Evolutionary conservation across 1,140 invertebrate genomes (phyloP).

Genomic region (Batillaria attramentaria): DNA sequence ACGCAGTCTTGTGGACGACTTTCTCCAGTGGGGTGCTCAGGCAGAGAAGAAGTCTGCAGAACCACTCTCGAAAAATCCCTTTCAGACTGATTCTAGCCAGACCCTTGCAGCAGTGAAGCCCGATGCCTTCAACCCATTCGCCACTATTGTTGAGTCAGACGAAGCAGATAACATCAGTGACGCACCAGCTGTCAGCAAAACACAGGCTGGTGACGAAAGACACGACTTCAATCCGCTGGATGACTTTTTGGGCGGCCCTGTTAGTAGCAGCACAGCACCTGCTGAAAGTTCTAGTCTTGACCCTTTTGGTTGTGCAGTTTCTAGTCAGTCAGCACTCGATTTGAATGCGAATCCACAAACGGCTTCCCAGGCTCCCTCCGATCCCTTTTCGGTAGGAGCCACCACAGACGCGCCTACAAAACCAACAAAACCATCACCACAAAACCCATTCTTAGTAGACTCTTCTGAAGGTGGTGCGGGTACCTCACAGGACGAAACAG

Average conservation of each 20-base stretch:
- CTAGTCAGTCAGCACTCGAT: constrained; percentile 4
- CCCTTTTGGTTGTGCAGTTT: constrained; percentile 16
- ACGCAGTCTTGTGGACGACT: constrained; percentile 60
- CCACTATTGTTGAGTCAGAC: constrained; percentile 45
- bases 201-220: no score
- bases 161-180: constrained; percentile 34
- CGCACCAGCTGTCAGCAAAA: no score
- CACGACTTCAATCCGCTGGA: no score
- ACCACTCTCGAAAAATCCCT: constrained; percentile 43
- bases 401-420: neutral
- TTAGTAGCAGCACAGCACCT: neutral
- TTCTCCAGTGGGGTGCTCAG: constrained; percentile 53
- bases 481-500: constrained; percentile 22
- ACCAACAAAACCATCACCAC: neutral
- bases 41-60: constrained; percentile 26
- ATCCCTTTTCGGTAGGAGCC: constrained; percentile 19
- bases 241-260: no score
- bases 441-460: constrained; percentile 34
- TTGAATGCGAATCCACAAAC: neutral
- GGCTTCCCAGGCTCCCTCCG: no score
- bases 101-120: constrained; percentile 28
- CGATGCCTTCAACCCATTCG: constrained; percentile 54
- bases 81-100: constrained; percentile 37
- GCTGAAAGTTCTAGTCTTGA: constrained; percentile 3
- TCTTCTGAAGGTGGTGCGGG: neutral